Evolutionary conservation across 2,888 invertebrate genomes (phyloP), one percentile per base, ranked within the genome.

Genomic region (Caenorhabditis sp.): DNA sequence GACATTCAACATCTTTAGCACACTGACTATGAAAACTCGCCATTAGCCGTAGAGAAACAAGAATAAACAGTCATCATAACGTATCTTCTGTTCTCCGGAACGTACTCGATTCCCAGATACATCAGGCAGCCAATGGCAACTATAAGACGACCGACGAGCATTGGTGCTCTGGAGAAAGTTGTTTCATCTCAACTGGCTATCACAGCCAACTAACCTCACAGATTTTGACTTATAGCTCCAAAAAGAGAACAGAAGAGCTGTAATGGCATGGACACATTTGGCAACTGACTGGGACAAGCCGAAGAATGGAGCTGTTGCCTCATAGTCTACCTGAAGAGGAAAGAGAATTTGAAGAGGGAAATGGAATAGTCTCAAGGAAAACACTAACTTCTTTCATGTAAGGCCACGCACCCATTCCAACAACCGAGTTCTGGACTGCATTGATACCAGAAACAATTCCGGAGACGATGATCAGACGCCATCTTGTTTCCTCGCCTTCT

Each of bases 251-350:
- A 83, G 35, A 2, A 86, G 32, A 11, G 85, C 81, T 50, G 82
- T 82, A 8, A 85, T 18, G 0, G 85, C 85, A 53, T 86, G 85
- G 4, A 76, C 80, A 24, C 56, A 65, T 62, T 84, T 82, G 0
- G 82, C 77, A 5, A 82, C 72, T 2, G 86, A 84, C 20, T 82
- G 69, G 6, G 80, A 77, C 15, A 82, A 56, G 0, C 83, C 86
- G 40, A 86, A 86, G 60, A 86, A 86, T 18, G 71, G 76, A 11
- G 85, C 78, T 8, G 72, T 84, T 4, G 85, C 82, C 26, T 79
- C 65, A 8, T 62, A 53, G 28, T 86, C 85, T 24, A 86, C 76
- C 85, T 85, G 61, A 64, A 40, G 5, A 32, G 32, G n/a, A n/a
- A n/a, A n/a, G n/a, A n/a, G n/a, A n/a, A n/a, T n/a, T n/a, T n/a